Conservation (phyloP, 2,797 vertebrate genomes). For the Sebastes glaucus region DNA sequence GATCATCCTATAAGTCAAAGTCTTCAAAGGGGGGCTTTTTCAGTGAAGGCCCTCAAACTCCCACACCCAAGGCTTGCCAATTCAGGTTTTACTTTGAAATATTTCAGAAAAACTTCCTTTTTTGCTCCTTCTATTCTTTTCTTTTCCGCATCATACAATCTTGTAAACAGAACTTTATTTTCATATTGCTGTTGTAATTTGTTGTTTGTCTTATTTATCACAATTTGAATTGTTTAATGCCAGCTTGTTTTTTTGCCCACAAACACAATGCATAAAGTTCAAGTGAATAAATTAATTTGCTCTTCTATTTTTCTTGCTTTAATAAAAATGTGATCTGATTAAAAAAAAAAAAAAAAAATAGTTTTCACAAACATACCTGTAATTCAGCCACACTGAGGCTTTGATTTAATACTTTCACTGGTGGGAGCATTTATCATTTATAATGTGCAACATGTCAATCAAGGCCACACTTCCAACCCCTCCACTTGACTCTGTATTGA, state of each 20-base stretch:
- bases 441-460: not conserved
- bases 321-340: not conserved
- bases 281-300: not conserved
- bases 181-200: not conserved
- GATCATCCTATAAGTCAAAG: conserved; percentile 36
- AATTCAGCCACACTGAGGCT: not conserved
- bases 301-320: not conserved
- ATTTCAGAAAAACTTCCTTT: not conserved
- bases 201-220: not conserved
- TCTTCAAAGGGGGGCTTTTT: conserved; percentile 54
- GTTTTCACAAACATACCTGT: not conserved
- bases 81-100: not conserved
- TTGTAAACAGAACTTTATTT: not conserved
- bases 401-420: not conserved
- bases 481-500: not conserved
- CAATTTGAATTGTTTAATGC: not conserved
- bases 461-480: not conserved
- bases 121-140: not conserved
- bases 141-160: not conserved
- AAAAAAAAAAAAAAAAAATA: not conserved
- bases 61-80: not conserved
- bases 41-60: not conserved
- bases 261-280: not conserved
- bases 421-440: not conserved
- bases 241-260: not conserved